Conservation (phyloP, 2,113 vertebrate genomes). For the Catharus fuscescens region DNA sequence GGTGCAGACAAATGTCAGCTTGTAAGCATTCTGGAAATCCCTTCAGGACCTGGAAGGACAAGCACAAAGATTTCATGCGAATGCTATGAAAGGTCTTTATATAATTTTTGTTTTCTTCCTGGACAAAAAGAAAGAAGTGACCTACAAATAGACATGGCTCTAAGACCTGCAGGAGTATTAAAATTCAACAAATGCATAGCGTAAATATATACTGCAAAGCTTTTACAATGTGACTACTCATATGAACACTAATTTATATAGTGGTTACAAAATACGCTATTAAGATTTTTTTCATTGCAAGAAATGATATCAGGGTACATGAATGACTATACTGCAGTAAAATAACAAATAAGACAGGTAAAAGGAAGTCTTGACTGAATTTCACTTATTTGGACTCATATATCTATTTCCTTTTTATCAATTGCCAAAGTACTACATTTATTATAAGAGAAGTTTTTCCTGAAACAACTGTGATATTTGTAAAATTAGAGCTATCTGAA, state of each 20-base stretch:
- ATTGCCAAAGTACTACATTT: neutral
- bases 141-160: neutral
- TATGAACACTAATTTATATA: neutral
- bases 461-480: constrained; percentile 11
- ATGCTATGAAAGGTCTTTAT: neutral
- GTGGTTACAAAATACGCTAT: neutral
- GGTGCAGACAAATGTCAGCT: constrained; percentile 98
- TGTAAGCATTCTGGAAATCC: constrained; percentile 99
- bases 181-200: neutral
- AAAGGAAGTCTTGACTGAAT: neutral
- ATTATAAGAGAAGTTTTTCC: neutral
- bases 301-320: neutral
- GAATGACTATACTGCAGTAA: neutral
- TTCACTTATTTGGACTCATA: constrained; percentile 2
- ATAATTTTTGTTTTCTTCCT: constrained; percentile 19
- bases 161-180: neutral
- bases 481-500: neutral
- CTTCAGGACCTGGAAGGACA: constrained; percentile 89
- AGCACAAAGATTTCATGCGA: constrained; percentile 63
- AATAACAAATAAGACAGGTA: neutral
- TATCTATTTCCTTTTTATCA: neutral
- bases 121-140: neutral
- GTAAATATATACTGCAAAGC: constrained; percentile 20
- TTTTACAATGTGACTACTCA: constrained; percentile 9
- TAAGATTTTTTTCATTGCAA: neutral